Conservation (phyloP, 2,113 vertebrate species). For the Orientallactaga bullata region DNA sequence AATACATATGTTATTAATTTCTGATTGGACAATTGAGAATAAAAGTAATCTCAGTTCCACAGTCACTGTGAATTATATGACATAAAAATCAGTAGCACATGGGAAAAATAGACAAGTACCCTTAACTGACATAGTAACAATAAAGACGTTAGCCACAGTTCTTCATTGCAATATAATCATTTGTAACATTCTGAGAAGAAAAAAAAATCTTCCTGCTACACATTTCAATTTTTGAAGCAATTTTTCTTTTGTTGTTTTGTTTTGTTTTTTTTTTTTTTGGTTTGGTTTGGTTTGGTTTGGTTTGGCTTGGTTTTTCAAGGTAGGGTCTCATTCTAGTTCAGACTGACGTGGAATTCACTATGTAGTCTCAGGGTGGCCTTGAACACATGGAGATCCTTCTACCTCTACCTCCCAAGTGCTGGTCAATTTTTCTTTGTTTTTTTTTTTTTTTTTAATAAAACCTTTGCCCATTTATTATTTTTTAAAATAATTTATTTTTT, state of each 20-base stretch:
- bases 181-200: conserved; percentile 31
- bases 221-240: background rate
- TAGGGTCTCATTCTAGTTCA: too few species aligned
- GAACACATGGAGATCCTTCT: too few species aligned
- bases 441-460: too few species aligned
- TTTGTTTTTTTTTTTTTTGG: too few species aligned
- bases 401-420: too few species aligned
- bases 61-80: background rate
- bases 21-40: background rate
- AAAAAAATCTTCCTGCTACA: background rate
- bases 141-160: conserved; percentile 33
- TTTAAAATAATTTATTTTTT: too few species aligned
- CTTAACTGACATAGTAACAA: conserved; percentile 36
- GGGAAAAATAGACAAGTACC: conserved; percentile 57
- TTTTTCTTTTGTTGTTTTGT: background rate
- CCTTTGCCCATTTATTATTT: too few species aligned
- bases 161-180: conserved; percentile 35
- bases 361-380: too few species aligned
- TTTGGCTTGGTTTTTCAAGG: too few species aligned
- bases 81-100: conserved; percentile 53
- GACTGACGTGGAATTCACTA: too few species aligned
- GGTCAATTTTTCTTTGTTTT: too few species aligned
- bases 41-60: background rate
- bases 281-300: too few species aligned
- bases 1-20: background rate